A percentile compares a stretch with the other conserved stretches of the same genome.
Evolutionary conservation across 1,140 invertebrate genomes (phyloP).

Genomic region (Littorina saxatilis): DNA sequence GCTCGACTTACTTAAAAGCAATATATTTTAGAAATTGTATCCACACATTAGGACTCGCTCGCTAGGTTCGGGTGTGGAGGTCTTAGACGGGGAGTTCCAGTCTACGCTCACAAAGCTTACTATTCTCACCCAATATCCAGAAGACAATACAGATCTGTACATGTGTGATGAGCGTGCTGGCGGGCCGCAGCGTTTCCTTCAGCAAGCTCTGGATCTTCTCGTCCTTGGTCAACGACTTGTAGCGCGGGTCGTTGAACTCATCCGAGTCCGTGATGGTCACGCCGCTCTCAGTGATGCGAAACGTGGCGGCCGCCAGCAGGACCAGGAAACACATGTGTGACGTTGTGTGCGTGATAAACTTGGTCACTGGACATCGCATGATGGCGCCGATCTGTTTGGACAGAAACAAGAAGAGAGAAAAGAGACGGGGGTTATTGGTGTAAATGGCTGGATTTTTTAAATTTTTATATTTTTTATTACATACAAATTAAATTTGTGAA

Average conservation of each 20-base stretch:
- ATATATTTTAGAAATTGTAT: no score
- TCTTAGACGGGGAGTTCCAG: not conserved
- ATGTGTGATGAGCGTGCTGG: slow-evolving; percentile 73
- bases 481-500: no score
- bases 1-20: no score
- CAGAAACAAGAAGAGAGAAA: not conserved
- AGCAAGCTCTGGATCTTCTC: slow-evolving; percentile 72
- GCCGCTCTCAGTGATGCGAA: slow-evolving; percentile 71
- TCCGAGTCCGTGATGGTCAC: slow-evolving; percentile 63
- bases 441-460: no score
- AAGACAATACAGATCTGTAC: slow-evolving; percentile 76
- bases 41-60: no score
- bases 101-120: not conserved
- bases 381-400: slow-evolving; percentile 84
- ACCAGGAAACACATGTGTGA: slow-evolving; percentile 75
- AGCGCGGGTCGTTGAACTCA: slow-evolving; percentile 60
- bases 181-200: slow-evolving; percentile 71
- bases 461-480: no score
- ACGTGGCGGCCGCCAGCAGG: slow-evolving; percentile 73
- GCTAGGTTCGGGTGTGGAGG: not conserved
- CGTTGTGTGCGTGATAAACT: slow-evolving; percentile 94
- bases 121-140: slow-evolving; percentile 72
- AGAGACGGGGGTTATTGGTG: no score
- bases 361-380: slow-evolving; percentile 98
- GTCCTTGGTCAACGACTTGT: slow-evolving; percentile 61